Percentiles rank a stretch among this genome's conserved stretches.
Conservation (phyloP, 2,797 vertebrate genomes). For the Octomys mimax region DNA sequence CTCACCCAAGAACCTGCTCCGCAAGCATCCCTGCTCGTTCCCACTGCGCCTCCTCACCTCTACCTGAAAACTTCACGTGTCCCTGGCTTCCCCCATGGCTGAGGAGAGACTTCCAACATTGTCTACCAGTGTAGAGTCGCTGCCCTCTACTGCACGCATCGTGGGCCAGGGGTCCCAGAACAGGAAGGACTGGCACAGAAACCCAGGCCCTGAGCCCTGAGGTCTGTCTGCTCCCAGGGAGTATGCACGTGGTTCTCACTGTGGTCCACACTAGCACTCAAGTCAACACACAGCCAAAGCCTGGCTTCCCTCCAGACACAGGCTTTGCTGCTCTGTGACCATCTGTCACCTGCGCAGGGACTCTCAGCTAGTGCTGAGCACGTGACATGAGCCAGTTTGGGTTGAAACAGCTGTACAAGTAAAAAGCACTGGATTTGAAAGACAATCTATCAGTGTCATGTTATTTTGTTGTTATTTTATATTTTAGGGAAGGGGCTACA, state of each 20-base stretch:
- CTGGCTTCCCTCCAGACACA: neutral
- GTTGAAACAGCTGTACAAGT: accelerated
- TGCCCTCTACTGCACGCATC: neutral
- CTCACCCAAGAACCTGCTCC: neutral
- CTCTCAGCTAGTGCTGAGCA: neutral
- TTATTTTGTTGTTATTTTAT: neutral
- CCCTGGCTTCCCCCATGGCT: neutral
- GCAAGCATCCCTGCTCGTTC: neutral
- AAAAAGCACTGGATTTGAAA: neutral
- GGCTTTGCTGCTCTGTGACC: neutral
- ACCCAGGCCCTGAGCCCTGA: neutral
- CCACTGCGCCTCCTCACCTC: neutral
- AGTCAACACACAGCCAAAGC: accelerated
- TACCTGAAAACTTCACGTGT: neutral
- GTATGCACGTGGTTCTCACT: neutral
- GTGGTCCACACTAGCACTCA: neutral
- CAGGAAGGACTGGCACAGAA: accelerated
- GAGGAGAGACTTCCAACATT: too few species aligned
- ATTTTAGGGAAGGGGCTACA: too few species aligned
- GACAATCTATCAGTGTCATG: neutral
- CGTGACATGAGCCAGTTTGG: neutral
- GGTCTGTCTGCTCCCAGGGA: neutral
- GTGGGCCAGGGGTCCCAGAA: neutral
- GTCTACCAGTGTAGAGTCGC: neutral
- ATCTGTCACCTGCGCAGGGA: neutral